Evolutionary conservation across 2,113 vertebrate species (phyloP).

Genomic region (Gavialis gangeticus): DNA sequence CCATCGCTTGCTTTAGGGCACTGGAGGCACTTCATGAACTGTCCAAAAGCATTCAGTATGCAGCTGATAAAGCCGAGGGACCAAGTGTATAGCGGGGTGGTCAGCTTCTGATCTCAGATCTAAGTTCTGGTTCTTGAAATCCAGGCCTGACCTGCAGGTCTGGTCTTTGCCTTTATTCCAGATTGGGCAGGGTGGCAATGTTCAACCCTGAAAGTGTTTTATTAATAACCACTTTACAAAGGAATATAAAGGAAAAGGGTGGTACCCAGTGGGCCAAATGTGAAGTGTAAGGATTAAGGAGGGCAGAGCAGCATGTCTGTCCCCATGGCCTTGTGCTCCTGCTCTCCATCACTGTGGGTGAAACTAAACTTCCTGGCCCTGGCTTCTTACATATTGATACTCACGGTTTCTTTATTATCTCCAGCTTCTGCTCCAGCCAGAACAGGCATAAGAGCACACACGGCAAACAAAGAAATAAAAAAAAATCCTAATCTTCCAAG

Average conservation of each 20-base stretch:
- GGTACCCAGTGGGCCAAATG: fast-evolving
- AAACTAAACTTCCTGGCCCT: not conserved
- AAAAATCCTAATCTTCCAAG: not conserved
- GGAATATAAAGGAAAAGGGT: fast-evolving
- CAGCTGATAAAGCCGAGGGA: not conserved
- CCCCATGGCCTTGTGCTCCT: not conserved
- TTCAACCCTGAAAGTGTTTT: not conserved
- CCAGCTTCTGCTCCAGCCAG: not conserved
- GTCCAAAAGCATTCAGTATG: not conserved
- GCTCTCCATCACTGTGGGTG: not conserved
- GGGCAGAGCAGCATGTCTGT: not conserved
- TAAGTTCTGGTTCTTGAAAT: not conserved
- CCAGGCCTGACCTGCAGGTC: not conserved
- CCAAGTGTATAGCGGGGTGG: not conserved
- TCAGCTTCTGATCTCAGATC: not conserved
- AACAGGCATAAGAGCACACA: fast-evolving
- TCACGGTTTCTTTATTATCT: fast-evolving
- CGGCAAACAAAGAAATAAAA: not conserved
- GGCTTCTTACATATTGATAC: fast-evolving
- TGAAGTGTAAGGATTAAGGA: fast-evolving
- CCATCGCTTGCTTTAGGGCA: not conserved
- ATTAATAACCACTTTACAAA: fast-evolving
- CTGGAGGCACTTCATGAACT: fast-evolving
- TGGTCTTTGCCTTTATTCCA: too few relatives aligned
- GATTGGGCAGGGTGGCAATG: not conserved